Evolutionary conservation across 2,888 invertebrate species (phyloP), one percentile per base, ranked within the genome.

Genomic region (Nomada hirtipes): DNA sequence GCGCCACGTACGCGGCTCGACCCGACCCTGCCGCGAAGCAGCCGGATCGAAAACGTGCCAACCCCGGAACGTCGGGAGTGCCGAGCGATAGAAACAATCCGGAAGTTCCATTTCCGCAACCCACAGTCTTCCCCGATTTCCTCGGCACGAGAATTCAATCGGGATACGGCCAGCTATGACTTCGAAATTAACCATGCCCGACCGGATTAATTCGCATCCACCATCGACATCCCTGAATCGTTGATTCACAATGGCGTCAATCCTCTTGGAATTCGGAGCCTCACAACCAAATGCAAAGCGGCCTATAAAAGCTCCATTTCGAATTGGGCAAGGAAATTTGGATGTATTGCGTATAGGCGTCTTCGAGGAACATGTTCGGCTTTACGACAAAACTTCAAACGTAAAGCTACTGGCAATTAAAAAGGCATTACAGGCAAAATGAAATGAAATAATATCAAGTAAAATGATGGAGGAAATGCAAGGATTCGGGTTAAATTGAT

Each of bases 101-200:
- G 86, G 87, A 88, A 87, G 82, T 87, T 88, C 87, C 87, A 88
- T 88, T 88, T 88, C 87, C 88, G 82, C 29, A 26, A 20, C 36
- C 70, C 74, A 55, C 83, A 68, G 71, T 79, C 83, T 76, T 81
- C 67, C 60, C 65, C 75, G 78, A 83, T 47, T 69, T 75, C 70
- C 71, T 64, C 50, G 73, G 72, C 74, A 64, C 50, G 68, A 65
- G 72, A 67, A 76, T 81, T 68, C 77, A 71, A 83, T 80, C 75
- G 80, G 65, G 83, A 79, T 71, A 61, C 72, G 76, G n/a, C 20
- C 60, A 36, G 50, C 65, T n/a, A 70, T 23, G 65, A 59, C 59
- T 50, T 59, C 59, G 69, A 82, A 79, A 77, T 82, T 74, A 78
- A 79, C 74, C 70, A 23, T 53, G 52, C 23, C 36, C 60, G 60